Conservation (phyloP, 2,113 vertebrate genomes). For the Micromys minutus region DNA sequence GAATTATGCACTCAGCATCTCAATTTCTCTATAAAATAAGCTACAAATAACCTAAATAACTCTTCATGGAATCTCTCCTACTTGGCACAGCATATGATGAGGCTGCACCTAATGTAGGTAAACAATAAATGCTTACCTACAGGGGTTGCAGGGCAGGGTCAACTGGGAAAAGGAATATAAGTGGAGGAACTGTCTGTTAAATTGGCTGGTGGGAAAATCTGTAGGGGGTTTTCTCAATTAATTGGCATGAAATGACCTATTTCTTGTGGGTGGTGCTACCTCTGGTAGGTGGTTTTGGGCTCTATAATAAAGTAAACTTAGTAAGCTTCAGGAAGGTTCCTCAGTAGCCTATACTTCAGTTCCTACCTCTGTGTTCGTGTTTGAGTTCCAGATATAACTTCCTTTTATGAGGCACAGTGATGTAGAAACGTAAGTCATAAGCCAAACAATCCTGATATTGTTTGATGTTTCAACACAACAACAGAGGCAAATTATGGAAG, state of each 20-base stretch:
- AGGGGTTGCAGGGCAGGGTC: neutral
- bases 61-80: neutral
- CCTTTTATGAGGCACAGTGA: neutral
- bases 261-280: neutral
- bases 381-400: neutral
- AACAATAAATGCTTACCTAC: neutral
- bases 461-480: neutral
- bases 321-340: neutral
- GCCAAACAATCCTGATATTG: neutral
- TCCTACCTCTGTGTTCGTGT: neutral
- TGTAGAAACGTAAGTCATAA: neutral
- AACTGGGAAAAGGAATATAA: neutral
- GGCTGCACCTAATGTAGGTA: neutral
- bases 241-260: too few species aligned
- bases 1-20: neutral
- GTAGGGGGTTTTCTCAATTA: neutral
- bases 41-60: neutral
- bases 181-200: neutral
- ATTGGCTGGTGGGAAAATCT: neutral
- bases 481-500: neutral
- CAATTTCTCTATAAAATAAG: neutral
- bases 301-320: neutral
- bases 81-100: neutral
- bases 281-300: neutral
- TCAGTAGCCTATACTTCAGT: neutral